A percentile compares a stretch with the other conserved stretches of the same genome.
Conservation (phyloP, 2,113 vertebrate genomes). For the Laticauda laticaudata region DNA sequence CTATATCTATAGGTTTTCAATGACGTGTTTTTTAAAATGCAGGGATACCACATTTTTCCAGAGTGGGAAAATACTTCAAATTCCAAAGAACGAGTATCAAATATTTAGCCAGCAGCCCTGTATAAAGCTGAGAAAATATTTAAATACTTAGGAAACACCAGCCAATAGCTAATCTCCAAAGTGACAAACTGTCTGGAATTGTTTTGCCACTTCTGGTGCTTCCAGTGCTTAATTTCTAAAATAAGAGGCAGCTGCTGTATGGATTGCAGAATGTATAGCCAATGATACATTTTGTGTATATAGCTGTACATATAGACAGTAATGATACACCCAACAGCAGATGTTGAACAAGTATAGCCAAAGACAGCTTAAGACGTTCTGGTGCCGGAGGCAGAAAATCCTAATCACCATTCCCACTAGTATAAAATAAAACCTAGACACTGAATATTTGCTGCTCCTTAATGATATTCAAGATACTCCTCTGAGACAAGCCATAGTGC, state of each 20-base stretch:
- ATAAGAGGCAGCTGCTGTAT: constrained; percentile 20
- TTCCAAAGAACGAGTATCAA: background rate
- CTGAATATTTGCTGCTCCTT: background rate
- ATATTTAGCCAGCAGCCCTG: constrained; percentile 4
- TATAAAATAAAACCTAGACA: background rate
- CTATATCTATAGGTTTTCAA: background rate
- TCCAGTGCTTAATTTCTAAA: constrained; percentile 13
- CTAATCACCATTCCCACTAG: background rate
- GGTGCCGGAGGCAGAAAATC: constrained; percentile 14
- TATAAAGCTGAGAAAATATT: constrained; percentile 8
- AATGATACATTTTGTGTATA: background rate
- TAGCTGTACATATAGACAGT: constrained; percentile 19
- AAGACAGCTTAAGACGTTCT: background rate
- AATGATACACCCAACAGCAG: background rate
- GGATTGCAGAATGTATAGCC: constrained; percentile 12
- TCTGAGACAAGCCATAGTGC: background rate
- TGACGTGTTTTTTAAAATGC: background rate
- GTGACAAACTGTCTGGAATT: constrained; percentile 26
- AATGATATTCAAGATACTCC: background rate
- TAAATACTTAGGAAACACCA: constrained; percentile 10
- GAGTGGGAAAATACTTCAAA: constrained; percentile 20
- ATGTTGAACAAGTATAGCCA: constrained; percentile 5
- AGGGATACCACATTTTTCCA: background rate
- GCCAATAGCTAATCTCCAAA: background rate
- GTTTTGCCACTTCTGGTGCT: constrained; percentile 2